Evolutionary conservation across 2,113 vertebrate genomes (phyloP), one percentile per base, ranked within the genome.

Genomic region (Cyanistes caeruleus): DNA sequence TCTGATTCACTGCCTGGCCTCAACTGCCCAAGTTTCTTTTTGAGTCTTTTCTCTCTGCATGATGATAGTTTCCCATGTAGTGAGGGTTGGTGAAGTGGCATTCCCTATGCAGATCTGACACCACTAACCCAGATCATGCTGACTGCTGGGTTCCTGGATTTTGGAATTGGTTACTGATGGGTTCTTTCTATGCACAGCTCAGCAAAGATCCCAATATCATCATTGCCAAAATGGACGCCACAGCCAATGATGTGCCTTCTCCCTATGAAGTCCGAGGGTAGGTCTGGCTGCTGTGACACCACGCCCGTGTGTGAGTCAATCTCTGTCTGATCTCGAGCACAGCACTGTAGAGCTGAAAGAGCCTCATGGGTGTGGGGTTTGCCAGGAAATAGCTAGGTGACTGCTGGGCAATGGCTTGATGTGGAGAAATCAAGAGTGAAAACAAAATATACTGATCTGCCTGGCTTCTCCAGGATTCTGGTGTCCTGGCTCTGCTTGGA

Each of bases 201-300:
- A 97, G 98, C 78, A 94, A 96, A 91, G 98, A 99, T 96, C 99
- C 99, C 95, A 99, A 99, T 85, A 97, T 99, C 11, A 43, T 99
- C 88, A 98, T 99, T 93, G 99, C 99, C 94, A 99, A 99, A 98
- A 99, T 99, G 99, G 99, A 99, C 11, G 99, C 99, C 75, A 99
- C 99, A 90, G 99, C 99, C 94, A 99, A 99, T 60, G 99, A 99
- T 83, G 99, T 99, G 95, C 99, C 99, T 94, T 98, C 99, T 87
- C 98, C 98, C 2, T 99, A 99, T 93, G 99, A 99, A 98, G 99
- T 99, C 97, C 98, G 98, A 97, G 99, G 99, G 99, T 99, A 97
- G 97, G 99, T 83, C 5, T 44, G 31, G 1, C 28, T 62, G 22
- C 31, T 52, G 39, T 68, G 48, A 27, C 28, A 15, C 7, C 15